phyloP scores from a whole-genome alignment of 2,888 invertebrate genomes.

The Mycogona germanica region DNA sequence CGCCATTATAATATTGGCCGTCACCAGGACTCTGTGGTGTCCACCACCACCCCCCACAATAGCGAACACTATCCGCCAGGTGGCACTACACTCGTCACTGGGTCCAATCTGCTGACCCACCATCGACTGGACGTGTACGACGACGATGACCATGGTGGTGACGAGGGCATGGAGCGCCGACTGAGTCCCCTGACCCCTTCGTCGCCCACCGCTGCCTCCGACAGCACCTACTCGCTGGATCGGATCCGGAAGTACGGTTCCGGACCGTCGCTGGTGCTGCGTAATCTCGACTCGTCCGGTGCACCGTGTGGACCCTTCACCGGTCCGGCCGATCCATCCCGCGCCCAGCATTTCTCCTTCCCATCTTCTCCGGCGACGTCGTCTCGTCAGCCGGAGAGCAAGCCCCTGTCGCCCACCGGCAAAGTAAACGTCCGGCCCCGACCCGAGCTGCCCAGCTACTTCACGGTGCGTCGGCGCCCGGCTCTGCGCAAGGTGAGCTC shows the following conservation, averaged over 20 bases:
- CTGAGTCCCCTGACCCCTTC: conserved; percentile 1
- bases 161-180: conserved; percentile 15
- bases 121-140: too few species aligned
- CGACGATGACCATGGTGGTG: too few species aligned
- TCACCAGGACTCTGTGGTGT: too few species aligned
- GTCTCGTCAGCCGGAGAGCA: neutral
- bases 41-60: too few species aligned
- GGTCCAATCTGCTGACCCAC: too few species aligned
- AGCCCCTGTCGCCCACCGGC: conserved; percentile 2
- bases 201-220: neutral
- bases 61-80: too few species aligned
- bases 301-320: too few species aligned
- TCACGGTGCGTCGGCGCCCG: conserved; percentile 17
- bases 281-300: neutral
- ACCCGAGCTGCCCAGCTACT: conserved; percentile 17
- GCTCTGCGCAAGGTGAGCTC: neutral
- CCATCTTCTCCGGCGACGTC: neutral
- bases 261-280: neutral
- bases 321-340: too few species aligned
- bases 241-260: neutral
- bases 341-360: too few species aligned
- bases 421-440: conserved; percentile 18
- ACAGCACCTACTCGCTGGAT: neutral
- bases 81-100: too few species aligned
- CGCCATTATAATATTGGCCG: too few species aligned